Base-by-base conservation (phyloP, 2,888 invertebrate species). In the Gibbula magus region DNA sequence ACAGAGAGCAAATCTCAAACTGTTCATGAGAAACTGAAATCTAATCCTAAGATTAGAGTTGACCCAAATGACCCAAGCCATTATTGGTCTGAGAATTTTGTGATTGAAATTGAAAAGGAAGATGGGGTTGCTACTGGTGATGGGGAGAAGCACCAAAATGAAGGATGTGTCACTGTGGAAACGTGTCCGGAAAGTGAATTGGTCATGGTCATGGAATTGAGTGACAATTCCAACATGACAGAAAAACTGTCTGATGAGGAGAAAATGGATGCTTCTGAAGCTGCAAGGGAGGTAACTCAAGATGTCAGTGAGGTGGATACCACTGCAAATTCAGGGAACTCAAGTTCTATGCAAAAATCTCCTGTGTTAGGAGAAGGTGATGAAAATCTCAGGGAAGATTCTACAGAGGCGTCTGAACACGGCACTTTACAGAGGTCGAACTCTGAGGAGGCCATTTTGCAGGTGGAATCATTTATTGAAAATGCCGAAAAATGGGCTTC, bases 391-490 rank as follows among this genome's bases (percentile, higher is more conserved):
- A 70, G 70, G 70, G 39, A 70, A 32, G 35, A 70, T 32, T 32
- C 10, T 25, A 25, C 22, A 25, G 66, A 4, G 20, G 25, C 8
- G 10, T 66, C 66, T 10, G 39, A 35, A 70, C 29, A 2, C 2
- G 29, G 61, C 29, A 61, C 61, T 13, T 39, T 70, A 39, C 70
- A 39, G 32, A 16, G 70, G 35, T 70, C 70, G 20, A 70, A 70
- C 35, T 70, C 70, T 70, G 70, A 70, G 70, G 70, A 70, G 35
- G 70, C 70, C 0, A 70, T 70, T 35, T 20, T 70, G 39, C 70
- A 70, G n/a, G 70, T 70, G 70, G 70, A 70, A 70, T 70, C 70
- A 0, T 70, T 70, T 20, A 70, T 70, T 39, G 70, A 70, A 70
- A 70, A 70, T 39, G 70, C 70, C 13, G 61, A 16, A 61, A 61